Conservation (phyloP, 1,140 invertebrate species). For the Megalonaias nervosa region DNA sequence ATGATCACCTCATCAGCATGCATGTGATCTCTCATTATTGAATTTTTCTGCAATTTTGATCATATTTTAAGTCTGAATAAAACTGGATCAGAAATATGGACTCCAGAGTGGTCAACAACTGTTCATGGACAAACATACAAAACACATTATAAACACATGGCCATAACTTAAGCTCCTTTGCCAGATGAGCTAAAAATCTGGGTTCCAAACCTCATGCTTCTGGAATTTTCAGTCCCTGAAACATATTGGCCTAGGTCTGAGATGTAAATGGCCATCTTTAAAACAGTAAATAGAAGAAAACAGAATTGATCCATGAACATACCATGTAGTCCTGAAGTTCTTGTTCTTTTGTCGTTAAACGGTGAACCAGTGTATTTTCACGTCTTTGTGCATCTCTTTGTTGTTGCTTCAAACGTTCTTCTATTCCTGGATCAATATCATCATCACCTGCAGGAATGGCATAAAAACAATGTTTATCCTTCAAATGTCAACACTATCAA, state of each 20-base stretch:
- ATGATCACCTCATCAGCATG: no score
- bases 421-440: conserved; percentile 75
- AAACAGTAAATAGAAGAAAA: background rate
- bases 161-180: no score
- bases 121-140: no score
- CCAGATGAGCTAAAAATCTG: background rate
- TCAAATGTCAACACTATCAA: no score
- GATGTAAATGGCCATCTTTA: background rate
- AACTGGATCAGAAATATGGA: no score
- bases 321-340: conserved; percentile 97
- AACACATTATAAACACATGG: no score
- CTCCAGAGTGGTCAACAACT: no score
- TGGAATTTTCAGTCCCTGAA: background rate
- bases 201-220: background rate
- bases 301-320: conserved; percentile 67
- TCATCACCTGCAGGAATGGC: conserved; percentile 45
- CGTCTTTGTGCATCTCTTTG: conserved; percentile 87
- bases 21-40: no score
- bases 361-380: conserved; percentile 92
- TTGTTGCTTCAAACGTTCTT: conserved; percentile 87
- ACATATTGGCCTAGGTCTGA: background rate
- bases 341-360: conserved; percentile 94
- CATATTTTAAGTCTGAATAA: no score
- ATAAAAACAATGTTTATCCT: background rate
- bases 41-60: no score